Base-by-base conservation (phyloP, 2,888 invertebrate species). In the Athrips mouffetella region DNA sequence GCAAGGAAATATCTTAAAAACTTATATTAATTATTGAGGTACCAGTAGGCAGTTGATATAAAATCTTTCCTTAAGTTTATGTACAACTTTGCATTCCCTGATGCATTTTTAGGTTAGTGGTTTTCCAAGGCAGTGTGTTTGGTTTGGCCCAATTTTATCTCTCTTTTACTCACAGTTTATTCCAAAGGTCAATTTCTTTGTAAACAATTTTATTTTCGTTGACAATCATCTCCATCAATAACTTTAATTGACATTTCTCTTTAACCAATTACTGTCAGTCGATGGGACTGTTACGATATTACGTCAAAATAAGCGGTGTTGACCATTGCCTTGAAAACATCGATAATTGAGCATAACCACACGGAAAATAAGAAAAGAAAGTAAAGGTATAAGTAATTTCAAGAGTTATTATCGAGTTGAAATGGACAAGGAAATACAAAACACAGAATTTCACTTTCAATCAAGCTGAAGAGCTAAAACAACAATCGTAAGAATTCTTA, bases 381-480 rank as follows among this genome's bases (percentile, higher is more conserved):
- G 46, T 29, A 27, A 39, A 29, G 20, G 20, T 23, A 21, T 16
- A n/a, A n/a, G n/a, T n/a, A 30, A 31, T 20, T 11, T 25, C 10
- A 40, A 40, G 40, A 25, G 40, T 25, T 25, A 40, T 40, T 40
- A 25, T 40, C 40, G 25, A 40, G 10, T 7, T 13, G 15, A 18
- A 40, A 13, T 23, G 23, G 29, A 8, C 8, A 5, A 18, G 16
- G 18, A 49, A 55, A 55, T 52, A 53, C 52, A 51, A 57, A n/a
- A n/a, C n/a, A n/a, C n/a, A n/a, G n/a, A n/a, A 61, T 63, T 65
- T 67, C 62, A 60, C 62, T 65, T 62, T 55, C 61, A 64, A 64
- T 65, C 57, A 60, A 56, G 53, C 56, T 50, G 47, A 62, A 65
- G 48, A 60, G 56, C 54, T 59, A 62, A 54, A 58, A 64, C 57